A percentile compares a stretch with the other conserved stretches of the same genome.
Conservation (phyloP, 1,140 invertebrate genomes). For the silkworm (Bombyx mori) region ASM3026992v2 NC_085133.1:2298501-2299000, state of each 20-base stretch:
- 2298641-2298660: slow-evolving; percentile 23
- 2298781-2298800: slow-evolving; percentile 33
- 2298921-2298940: too few species aligned
- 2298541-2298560: slow-evolving; percentile 15
- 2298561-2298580: slow-evolving; percentile 22
- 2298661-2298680: slow-evolving; percentile 14
- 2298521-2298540: too few species aligned
- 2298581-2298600: slow-evolving; percentile 28
- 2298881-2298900: neutral
- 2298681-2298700: slow-evolving; percentile 22
- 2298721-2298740: slow-evolving; percentile 27
- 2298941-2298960: neutral
- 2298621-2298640: slow-evolving; percentile 29
- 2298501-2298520: too few species aligned
- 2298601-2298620: slow-evolving; percentile 27
- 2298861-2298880: neutral
- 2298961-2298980: too few species aligned
- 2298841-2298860: too few species aligned
- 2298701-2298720: slow-evolving; percentile 31
- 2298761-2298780: slow-evolving; percentile 25
- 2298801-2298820: neutral
- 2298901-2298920: too few species aligned
- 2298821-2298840: neutral
- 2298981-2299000: too few species aligned
- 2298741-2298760: slow-evolving; percentile 21